Evolutionary conservation across 2,888 invertebrate genomes (phyloP).

Genomic region (Nemurella pictetii): DNA sequence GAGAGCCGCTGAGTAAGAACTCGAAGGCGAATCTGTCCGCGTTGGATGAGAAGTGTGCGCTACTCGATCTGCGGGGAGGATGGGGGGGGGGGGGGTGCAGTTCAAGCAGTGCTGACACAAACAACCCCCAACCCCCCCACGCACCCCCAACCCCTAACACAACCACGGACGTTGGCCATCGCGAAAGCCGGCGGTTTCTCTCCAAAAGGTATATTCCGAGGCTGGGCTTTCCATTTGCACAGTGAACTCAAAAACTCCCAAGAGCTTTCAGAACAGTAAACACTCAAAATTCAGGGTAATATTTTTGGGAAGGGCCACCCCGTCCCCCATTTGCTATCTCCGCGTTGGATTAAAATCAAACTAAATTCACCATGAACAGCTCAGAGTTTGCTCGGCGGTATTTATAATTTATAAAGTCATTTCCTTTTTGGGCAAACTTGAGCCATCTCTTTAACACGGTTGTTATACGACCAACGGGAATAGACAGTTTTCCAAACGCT

Average conservation of each 20-base stretch:
- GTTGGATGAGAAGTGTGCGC: neutral
- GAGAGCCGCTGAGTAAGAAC: too few species aligned
- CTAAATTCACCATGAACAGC: constrained; percentile 2
- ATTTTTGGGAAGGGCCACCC: neutral
- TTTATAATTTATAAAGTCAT: constrained; percentile 18
- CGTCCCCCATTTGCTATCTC: neutral
- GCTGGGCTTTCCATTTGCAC: neutral
- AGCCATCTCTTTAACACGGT: neutral
- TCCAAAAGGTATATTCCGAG: too few species aligned
- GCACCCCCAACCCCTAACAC: too few species aligned
- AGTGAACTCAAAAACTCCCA: constrained; percentile 12
- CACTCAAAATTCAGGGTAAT: constrained; percentile 2
- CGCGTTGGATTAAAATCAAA: constrained; percentile 19
- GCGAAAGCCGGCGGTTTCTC: neutral
- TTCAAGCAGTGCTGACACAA: neutral
- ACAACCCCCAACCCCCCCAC: too few species aligned
- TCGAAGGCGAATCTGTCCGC: neutral
- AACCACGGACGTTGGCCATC: too few species aligned
- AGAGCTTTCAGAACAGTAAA: neutral
- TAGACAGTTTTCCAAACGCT: neutral
- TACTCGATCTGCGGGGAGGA: neutral
- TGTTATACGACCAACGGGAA: neutral
- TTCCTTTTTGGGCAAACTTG: constrained; percentile 4
- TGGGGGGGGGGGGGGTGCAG: neutral
- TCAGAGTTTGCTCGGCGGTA: neutral